These are phyloP conservation scores for Pseudoips prasinana DNA, from an alignment of 2,888 invertebrate genomes.

Conservation along the genomic window DNA sequence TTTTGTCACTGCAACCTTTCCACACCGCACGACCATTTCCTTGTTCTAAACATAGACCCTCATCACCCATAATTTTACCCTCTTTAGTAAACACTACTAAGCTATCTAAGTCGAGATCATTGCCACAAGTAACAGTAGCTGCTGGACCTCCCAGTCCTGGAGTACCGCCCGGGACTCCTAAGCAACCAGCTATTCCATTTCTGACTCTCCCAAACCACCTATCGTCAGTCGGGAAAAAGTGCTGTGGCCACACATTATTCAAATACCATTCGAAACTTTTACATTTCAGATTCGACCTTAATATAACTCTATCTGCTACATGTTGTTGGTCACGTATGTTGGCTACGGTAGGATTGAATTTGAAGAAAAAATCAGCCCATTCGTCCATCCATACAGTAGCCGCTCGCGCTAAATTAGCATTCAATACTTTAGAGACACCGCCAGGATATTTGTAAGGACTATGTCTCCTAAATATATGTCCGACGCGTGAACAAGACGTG, in stretches of 20 bases:
- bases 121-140: constrained; percentile 84
- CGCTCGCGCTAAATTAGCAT: constrained; percentile 94
- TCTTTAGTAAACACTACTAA: constrained; percentile 87
- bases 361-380: constrained; percentile 95
- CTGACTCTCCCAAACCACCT: constrained; percentile 94
- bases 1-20: constrained; percentile 85
- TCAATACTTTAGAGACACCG: constrained; percentile 93
- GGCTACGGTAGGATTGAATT: constrained; percentile 88
- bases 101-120: constrained; percentile 83
- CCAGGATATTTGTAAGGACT: constrained; percentile 98
- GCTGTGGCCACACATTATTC: constrained; percentile 96
- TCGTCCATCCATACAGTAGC: constrained; percentile 99
- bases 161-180: constrained; percentile 69
- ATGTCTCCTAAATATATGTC: constrained; percentile 94
- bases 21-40: constrained; percentile 85
- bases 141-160: constrained; percentile 88
- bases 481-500: constrained; percentile 95
- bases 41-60: constrained; percentile 91
- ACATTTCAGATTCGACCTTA: constrained; percentile 88
- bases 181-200: constrained; percentile 68
- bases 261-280: constrained; percentile 97
- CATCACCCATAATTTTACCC: constrained; percentile 92
- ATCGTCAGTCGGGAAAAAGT: constrained; percentile 94
- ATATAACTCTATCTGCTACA: constrained; percentile 83
- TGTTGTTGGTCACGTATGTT: constrained; percentile 82